Conservation (phyloP, 2,888 invertebrate genomes). For the Eilema depressum region DNA sequence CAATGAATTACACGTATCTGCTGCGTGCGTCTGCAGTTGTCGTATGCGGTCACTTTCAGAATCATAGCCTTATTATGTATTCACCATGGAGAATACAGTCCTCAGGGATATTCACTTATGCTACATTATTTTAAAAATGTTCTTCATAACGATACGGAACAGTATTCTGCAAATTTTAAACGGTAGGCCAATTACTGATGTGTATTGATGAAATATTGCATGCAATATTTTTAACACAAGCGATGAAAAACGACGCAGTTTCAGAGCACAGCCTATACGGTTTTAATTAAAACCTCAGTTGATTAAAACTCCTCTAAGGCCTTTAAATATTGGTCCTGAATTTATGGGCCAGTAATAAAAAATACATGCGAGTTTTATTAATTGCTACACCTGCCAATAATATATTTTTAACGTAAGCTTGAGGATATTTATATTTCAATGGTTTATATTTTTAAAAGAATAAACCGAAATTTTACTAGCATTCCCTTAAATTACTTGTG, state of each 20-base stretch:
- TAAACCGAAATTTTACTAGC: no score
- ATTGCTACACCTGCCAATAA: constrained; percentile 21
- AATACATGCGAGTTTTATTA: constrained; percentile 30
- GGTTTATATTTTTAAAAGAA: no score
- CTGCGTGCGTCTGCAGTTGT: no score
- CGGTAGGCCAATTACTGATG: constrained; percentile 33
- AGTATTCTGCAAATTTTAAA: constrained; percentile 11
- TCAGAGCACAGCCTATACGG: constrained; percentile 41
- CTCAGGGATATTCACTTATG: not conserved
- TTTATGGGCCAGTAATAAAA: constrained; percentile 36
- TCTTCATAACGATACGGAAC: not conserved
- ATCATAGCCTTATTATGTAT: no score
- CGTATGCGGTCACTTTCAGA: no score
- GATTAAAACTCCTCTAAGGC: constrained; percentile 55
- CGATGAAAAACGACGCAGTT: constrained; percentile 43
- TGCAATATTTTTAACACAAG: constrained; percentile 32
- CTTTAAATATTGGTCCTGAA: constrained; percentile 51
- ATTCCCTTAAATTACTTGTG: no score
- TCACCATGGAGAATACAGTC: no score
- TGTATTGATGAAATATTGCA: constrained; percentile 16
- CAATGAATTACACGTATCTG: no score
- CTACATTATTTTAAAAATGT: not conserved
- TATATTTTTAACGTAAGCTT: constrained; percentile 25
- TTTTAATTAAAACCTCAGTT: constrained; percentile 57
- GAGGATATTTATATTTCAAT: not conserved